Base-by-base conservation (phyloP, 2,797 vertebrate species). In the Intellagama lesueurii region DNA sequence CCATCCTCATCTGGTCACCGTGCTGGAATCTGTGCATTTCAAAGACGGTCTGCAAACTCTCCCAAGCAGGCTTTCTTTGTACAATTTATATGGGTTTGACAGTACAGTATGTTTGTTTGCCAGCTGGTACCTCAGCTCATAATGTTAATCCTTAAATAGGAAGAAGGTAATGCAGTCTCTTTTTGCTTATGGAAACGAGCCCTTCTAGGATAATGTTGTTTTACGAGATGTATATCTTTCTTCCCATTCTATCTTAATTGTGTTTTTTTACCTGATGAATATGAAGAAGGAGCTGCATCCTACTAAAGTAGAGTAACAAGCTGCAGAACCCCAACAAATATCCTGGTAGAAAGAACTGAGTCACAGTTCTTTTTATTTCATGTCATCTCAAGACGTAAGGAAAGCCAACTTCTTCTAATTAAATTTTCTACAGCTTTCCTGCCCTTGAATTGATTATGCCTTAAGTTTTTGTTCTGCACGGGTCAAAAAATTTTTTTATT, bases 151-250 rank as follows among this genome's bases (percentile, higher is more conserved):
- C 16, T 89, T 28, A 28, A 4, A 35, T 60, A 60, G 40, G n/a
- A 19, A 73, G 44, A 87, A n/a, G 32, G 11, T 4, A 70, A 49
- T n/a, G 30, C 49, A 40, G 7, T 60, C 66, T 9, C 76, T 86
- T 83, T 66, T 16, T 30, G 0, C 64, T 80, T 77, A 24, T 89
- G 92, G 68, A 91, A 90, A 0, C 40, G 75, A 91, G 93, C 88
- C 44, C 87, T 87, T 92, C 86, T 90, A 87, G 91, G 69, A 91
- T 91, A 90, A 49, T 87, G 92, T 68, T 83, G 76, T n/a, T 69
- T 89, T 52, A 1, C n/a, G n/a, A n/a, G n/a, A n/a, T 90, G 89
- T 92, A 80, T 84, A 7, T 86, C 70, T 83, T 84, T 90, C 87
- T 89, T 91, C 73, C 75, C 0, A 6, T 40, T 49, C 69, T 17